phyloP scores from a whole-genome alignment of 1,140 invertebrate genomes.

The Brachionus manjavacas region DNA sequence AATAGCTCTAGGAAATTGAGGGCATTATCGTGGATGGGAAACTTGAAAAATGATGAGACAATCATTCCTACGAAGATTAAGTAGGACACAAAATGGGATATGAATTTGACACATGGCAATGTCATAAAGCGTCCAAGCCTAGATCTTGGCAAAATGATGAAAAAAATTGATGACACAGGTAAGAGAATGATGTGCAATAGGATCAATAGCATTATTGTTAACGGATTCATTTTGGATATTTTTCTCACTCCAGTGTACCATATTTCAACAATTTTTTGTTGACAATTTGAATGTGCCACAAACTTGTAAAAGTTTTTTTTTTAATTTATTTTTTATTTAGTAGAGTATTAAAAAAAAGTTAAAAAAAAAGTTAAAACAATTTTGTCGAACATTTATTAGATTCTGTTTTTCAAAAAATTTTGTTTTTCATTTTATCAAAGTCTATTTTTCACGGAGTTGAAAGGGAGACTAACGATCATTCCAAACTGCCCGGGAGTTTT shows the following conservation, averaged over 20 bases:
- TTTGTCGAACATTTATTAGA: too few relatives aligned
- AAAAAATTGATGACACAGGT: constrained; percentile 9
- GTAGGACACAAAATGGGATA: constrained; percentile 62
- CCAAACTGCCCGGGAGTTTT: too few relatives aligned
- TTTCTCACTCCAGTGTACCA: constrained; percentile 42
- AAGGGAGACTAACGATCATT: too few relatives aligned
- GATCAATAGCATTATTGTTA: constrained; percentile 2
- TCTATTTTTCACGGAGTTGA: too few relatives aligned
- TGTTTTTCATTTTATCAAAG: too few relatives aligned
- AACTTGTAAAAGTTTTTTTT: not conserved
- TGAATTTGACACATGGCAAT: constrained; percentile 54
- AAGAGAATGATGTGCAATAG: not conserved
- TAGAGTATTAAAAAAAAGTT: too few relatives aligned
- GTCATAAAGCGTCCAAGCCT: constrained; percentile 46
- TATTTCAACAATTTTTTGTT: constrained; percentile 44
- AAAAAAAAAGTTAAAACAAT: too few relatives aligned
- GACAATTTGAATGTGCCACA: constrained; percentile 45
- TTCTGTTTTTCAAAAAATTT: too few relatives aligned
- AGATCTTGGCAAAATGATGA: constrained; percentile 6
- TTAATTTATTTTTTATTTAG: too few relatives aligned
- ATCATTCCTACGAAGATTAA: constrained; percentile 64
- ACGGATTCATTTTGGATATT: constrained; percentile 40
- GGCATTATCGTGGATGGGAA: not conserved
- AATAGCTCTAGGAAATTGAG: not conserved
- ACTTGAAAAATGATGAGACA: constrained; percentile 50